Percentiles rank a stretch among this genome's conserved stretches.
Conservation (phyloP, 2,797 vertebrate genomes). For the Mastacembelus armatus region DNA sequence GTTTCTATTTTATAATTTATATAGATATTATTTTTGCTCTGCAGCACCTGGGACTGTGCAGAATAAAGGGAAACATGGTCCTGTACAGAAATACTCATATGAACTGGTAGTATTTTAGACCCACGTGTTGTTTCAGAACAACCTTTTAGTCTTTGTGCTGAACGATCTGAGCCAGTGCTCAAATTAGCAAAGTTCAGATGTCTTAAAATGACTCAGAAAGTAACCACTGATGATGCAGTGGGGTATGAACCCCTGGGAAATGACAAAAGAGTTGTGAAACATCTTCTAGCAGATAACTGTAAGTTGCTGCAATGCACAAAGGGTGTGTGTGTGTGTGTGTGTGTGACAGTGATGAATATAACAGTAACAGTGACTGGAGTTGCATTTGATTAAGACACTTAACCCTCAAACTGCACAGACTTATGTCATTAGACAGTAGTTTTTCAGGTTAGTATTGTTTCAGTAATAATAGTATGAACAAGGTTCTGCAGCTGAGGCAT, state of each 20-base stretch:
- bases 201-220: not conserved
- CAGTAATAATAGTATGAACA: not conserved
- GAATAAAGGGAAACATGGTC: not conserved
- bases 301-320: conserved; percentile 13
- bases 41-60: conserved; percentile 9
- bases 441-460: not conserved
- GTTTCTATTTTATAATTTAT: too few species aligned
- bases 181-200: not conserved
- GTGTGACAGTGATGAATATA: conserved; percentile 5
- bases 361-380: not conserved
- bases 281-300: conserved; percentile 1
- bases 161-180: not conserved
- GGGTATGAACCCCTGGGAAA: conserved; percentile 18
- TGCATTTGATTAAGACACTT: conserved; percentile 18
- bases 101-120: not conserved
- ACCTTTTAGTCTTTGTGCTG: not conserved
- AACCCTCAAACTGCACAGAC: conserved; percentile 15
- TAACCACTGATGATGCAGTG: not conserved
- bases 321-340: too few species aligned
- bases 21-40: too few species aligned
- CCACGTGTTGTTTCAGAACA: not conserved
- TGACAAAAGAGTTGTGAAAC: conserved; percentile 24
- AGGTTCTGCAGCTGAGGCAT: not conserved
- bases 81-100: not conserved
- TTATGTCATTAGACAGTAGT: not conserved